Evolutionary conservation across 2,888 invertebrate genomes (phyloP), one percentile per base, ranked within the genome.

Genomic region (Anarsia innoxiella): DNA sequence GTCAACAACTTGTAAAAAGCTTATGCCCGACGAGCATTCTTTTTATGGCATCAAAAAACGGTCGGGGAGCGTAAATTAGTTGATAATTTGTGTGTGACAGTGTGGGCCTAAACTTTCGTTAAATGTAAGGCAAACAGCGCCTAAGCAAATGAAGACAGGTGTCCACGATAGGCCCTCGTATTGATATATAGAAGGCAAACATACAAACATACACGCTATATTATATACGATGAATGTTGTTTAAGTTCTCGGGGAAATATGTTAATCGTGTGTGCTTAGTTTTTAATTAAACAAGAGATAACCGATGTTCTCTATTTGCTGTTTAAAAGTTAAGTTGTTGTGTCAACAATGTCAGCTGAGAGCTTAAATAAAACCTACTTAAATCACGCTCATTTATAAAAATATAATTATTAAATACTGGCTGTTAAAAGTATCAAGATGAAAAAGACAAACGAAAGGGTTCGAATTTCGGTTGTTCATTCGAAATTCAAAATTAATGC

Each of bases 71-170:
- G 79, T 79, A 78, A 82, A 83, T 83, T 83, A 82, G 74, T 76
- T 78, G 79, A 77, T 82, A 83, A 83, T 83, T 75, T 75, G 74
- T 78, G 75, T 79, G 78, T 68, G 79, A 76, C 72, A 69, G 57
- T 54, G 61, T 66, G 49, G 60, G 64, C 55, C 67, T 77, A 71
- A 77, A 78, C 68, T 82, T 78, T 73, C 70, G 79, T 83, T 80
- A 83, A 83, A 80, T 70, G 71, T 68, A 66, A 73, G 60, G 53
- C 62, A 80, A 82, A 83, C 76, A 82, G 23, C 44, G 65, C 83
- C 83, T 84, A 84, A 82, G 74, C 68, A 82, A 82, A 84, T 72
- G 76, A 61, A 68, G 78, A 77, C 83, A 84, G 83, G 83, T 84
- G 83, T 75, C 70, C 72, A 48, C 61, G 68, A 73, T 70, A 71